A percentile compares a stretch with the other conserved stretches of the same genome.
Evolutionary conservation across 2,797 vertebrate species (phyloP).

Genomic region (Tarsius wallacei): DNA sequence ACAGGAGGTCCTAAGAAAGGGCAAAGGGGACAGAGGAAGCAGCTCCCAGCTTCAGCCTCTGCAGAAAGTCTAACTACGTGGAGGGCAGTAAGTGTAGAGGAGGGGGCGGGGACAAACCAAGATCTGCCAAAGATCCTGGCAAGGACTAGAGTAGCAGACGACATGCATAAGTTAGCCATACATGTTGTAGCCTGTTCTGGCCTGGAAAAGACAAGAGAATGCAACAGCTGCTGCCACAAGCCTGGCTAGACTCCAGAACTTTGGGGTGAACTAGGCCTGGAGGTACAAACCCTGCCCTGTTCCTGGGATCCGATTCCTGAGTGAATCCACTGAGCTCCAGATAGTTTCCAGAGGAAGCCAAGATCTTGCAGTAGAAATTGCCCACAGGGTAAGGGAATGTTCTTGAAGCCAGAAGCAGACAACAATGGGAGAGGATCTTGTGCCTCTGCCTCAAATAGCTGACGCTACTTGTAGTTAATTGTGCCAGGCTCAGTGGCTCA

Average conservation of each 20-base stretch:
- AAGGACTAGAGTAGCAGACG: not conserved
- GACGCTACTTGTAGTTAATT: not conserved
- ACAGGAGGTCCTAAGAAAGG: not conserved
- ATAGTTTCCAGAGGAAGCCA: not conserved
- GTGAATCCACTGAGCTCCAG: not conserved
- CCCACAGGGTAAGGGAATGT: not conserved
- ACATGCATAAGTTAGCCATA: not conserved
- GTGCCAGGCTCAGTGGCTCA: too few species aligned
- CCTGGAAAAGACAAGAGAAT: not conserved
- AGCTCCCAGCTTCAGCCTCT: slow-evolving; percentile 27
- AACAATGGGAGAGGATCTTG: not conserved
- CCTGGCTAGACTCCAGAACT: not conserved
- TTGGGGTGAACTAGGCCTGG: not conserved
- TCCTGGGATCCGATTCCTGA: not conserved
- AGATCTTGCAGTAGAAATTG: slow-evolving; percentile 4
- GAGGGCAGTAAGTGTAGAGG: not conserved
- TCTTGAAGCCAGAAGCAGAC: not conserved
- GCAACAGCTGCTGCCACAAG: not conserved
- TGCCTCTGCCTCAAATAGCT: slow-evolving; percentile 24
- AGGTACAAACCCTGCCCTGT: not conserved
- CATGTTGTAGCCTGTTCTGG: not conserved
- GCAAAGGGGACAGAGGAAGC: not conserved
- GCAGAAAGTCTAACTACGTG: not conserved
- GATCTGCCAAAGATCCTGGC: not conserved
- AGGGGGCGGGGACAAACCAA: not conserved